Evolutionary conservation across 2,888 invertebrate species (phyloP), one percentile per base, ranked within the genome.

Genomic region (Limnephilus marmoratus): DNA sequence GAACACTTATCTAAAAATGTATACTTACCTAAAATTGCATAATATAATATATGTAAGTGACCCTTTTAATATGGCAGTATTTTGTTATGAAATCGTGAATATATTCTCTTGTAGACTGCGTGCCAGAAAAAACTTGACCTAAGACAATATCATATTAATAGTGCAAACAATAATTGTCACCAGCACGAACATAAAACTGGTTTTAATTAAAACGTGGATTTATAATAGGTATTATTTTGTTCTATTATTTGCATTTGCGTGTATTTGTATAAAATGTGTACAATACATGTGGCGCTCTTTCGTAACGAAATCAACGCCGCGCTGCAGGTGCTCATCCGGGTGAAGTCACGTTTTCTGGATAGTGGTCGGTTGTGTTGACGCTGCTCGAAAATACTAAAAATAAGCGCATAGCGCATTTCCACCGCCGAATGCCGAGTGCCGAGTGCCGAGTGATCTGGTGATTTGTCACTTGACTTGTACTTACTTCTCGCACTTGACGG

Each of bases 401-500:
- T 90, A 90, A 37, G n/a, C 18, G 34, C 2, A 81, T 90, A 37
- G n/a, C 18, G 34, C 3, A 41, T 90, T 81, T 68, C 53, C 53
- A 68, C 53, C 53, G 9, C 68, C 68, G 68, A 68, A 24, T 68
- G 68, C 68, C 68, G n/a, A n/a, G n/a, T n/a, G n/a, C n/a, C n/a
- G n/a, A n/a, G n/a, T n/a, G n/a, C n/a, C n/a, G 68, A 68, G 68
- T 68, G 68, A 68, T 68, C 68, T 68, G 68, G 9, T 68, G 24
- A 68, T 68, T 68, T 68, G n/a, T 68, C 68, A 68, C 68, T 68
- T 9, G 18, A 68, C 68, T 37, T 37, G 41, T 29, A 90, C 90
- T 90, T 45, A 90, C 90, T 90, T 90, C 90, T 90, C 90, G 82
- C 82, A 45, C 41, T 90, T 90, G 81, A 90, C 45, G 45, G 29